Evolutionary conservation across 2,797 vertebrate genomes (phyloP).

Genomic region (Hybognathus amarus): DNA sequence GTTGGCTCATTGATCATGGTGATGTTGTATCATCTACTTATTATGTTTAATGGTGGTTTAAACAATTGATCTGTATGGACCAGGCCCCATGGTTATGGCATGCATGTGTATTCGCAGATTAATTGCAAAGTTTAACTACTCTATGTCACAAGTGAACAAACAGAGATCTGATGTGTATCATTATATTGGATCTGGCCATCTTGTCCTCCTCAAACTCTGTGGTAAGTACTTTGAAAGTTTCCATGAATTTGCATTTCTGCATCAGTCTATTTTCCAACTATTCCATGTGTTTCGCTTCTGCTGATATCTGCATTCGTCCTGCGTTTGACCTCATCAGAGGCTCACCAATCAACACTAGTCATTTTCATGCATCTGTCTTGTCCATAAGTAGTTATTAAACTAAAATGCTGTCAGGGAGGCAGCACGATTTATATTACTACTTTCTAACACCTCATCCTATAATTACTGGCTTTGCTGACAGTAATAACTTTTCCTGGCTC

Average conservation of each 20-base stretch:
- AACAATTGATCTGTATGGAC: not conserved
- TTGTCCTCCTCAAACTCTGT: not conserved
- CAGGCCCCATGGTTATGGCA: not conserved
- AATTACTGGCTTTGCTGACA: conserved; percentile 50
- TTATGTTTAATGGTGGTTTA: not conserved
- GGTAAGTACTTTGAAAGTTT: conserved; percentile 13
- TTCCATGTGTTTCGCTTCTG: not conserved
- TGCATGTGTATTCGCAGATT: not conserved
- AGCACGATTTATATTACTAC: conserved; percentile 25
- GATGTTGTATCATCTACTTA: not conserved
- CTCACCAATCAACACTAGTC: conserved; percentile 13
- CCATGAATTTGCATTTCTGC: not conserved
- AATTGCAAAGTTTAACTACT: not conserved
- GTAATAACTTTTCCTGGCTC: conserved; percentile 38
- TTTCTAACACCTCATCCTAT: conserved; percentile 41
- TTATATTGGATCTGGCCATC: no score
- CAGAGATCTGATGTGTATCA: no score
- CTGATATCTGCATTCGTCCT: conserved; percentile 2
- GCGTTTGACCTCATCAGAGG: conserved; percentile 40
- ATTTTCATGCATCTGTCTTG: conserved; percentile 37
- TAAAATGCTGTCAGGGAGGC: conserved; percentile 39
- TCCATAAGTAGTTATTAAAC: conserved; percentile 42
- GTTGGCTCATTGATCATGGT: not conserved
- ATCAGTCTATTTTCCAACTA: not conserved
- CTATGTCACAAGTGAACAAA: no score